Percentiles rank a stretch among this genome's conserved stretches.
These are phyloP conservation scores for Petrocephalus sullivani DNA, from an alignment of 2,797 vertebrate genomes.

Conservation along the genomic window DNA sequence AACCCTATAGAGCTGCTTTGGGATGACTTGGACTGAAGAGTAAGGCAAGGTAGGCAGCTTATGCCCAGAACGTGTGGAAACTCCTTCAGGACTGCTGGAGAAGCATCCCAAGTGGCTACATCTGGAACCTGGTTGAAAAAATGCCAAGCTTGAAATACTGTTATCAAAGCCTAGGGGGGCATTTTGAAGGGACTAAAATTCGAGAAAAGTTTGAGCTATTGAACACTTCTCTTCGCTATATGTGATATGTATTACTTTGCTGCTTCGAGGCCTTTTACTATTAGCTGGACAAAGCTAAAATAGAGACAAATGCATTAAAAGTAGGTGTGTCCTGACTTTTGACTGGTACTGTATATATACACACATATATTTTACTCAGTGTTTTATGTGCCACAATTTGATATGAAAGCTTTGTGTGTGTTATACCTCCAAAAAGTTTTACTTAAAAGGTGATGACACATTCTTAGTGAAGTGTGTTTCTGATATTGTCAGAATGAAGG, in stretches of 20 bases:
- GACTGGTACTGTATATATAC: not conserved
- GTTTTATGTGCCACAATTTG: not conserved
- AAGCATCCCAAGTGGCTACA: not conserved
- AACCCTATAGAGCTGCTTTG: not conserved
- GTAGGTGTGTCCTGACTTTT: not conserved
- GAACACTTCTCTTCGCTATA: not conserved
- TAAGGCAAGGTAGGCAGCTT: not conserved
- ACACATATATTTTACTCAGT: not conserved
- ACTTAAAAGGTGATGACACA: not conserved
- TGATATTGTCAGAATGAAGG: slow-evolving; percentile 38
- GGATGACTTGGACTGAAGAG: not conserved
- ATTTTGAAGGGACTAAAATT: not conserved
- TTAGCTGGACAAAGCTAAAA: not conserved
- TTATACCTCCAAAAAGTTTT: not conserved
- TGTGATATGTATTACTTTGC: not conserved
- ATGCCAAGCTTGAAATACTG: not conserved
- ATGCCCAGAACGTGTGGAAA: not conserved
- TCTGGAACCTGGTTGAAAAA: not conserved
- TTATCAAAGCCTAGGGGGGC: not conserved
- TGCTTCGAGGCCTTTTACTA: not conserved
- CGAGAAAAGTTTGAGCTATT: not conserved
- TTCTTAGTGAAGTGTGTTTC: slow-evolving; percentile 25
- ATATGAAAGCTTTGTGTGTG: not conserved
- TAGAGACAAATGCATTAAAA: not conserved
- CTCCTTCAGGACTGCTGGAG: not conserved